Base-by-base conservation (phyloP, 2,888 invertebrate species). In the Empis stercorea region DNA sequence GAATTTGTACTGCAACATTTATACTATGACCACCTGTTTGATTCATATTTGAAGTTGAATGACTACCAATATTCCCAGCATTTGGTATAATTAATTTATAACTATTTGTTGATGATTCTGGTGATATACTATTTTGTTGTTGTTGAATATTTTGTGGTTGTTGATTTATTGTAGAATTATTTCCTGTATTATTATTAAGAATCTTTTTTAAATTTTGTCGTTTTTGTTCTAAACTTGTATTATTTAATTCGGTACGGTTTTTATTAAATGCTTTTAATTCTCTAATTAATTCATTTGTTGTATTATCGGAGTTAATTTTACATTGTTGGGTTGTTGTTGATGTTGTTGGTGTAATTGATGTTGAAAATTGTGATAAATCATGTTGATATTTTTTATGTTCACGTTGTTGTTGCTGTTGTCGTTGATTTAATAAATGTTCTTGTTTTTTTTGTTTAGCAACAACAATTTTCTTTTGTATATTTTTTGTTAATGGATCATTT, bases 141-240 rank as follows among this genome's bases (percentile, higher is more conserved):
- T 34, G 34, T 34, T 34, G 34, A 13, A 27, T 4, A 17, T 43
- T 43, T 9, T 2, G 20, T 42, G 16, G 47, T n/a, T 34, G 34
- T n/a, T 32, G 32, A 5, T 32, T 3, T 10, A 13, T n/a, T 13
- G 45, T 14, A 11, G 42, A 48, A 39, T 47, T 50, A n/a, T n/a
- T 34, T 13, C 43, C 15, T n/a, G 42, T 50, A 39, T 47, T 50
- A 32, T 61, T 62, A 43, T 55, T 62, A 27, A 66, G 43, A 3
- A 64, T 56, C 41, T 57, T 59, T 39, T 63, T 64, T 11, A 65
- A 54, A 54, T 64, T 64, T 11, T 58, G 58, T 2, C 62, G 55
- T 49, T 65, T 66, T 45, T 65, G 63, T 27, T 52, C 48, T 17
- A 52, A 34, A 32, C 39, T 52, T n/a, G 17, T 40, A 20, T 20